Evolutionary conservation across 2,113 vertebrate genomes (phyloP).

Genomic region (Oreochromis aureus): DNA sequence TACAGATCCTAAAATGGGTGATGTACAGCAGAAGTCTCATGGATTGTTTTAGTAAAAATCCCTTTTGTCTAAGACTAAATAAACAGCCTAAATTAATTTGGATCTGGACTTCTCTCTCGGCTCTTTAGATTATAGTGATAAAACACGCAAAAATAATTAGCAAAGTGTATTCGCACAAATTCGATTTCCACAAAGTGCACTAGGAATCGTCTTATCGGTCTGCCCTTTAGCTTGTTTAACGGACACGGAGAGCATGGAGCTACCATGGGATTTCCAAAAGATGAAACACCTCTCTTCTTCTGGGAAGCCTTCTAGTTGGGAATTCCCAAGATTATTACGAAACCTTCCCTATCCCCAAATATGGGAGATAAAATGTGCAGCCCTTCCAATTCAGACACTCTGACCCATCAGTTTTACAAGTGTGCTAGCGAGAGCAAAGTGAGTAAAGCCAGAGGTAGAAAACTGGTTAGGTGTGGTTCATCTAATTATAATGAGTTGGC

Average conservation of each 20-base stretch:
- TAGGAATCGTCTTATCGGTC: conserved; percentile 27
- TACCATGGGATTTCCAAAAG: conserved; percentile 3
- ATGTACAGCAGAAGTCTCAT: conserved; percentile 38
- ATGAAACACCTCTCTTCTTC: conserved; percentile 26
- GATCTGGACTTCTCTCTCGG: conserved; percentile 22
- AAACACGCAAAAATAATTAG: conserved; percentile 58
- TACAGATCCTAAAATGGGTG: background rate
- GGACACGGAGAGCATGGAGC: background rate
- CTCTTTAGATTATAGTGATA: conserved; percentile 58
- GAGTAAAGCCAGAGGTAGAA: background rate
- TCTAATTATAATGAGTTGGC: background rate
- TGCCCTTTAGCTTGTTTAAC: background rate
- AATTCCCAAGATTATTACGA: conserved; percentile 38
- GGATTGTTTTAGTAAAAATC: conserved; percentile 60
- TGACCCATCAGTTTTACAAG: background rate
- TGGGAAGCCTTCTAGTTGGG: conserved; percentile 18
- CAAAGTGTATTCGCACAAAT: conserved; percentile 47
- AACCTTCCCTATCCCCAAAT: background rate
- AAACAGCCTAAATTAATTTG: conserved; percentile 58
- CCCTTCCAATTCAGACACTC: background rate
- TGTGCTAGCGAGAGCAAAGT: background rate
- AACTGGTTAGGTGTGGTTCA: background rate
- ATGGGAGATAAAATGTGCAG: background rate
- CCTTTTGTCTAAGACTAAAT: conserved; percentile 60
- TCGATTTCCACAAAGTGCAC: conserved; percentile 46